Conservation (phyloP, 2,113 vertebrate species). For the Brachyhypopomus occidentalis region DNA sequence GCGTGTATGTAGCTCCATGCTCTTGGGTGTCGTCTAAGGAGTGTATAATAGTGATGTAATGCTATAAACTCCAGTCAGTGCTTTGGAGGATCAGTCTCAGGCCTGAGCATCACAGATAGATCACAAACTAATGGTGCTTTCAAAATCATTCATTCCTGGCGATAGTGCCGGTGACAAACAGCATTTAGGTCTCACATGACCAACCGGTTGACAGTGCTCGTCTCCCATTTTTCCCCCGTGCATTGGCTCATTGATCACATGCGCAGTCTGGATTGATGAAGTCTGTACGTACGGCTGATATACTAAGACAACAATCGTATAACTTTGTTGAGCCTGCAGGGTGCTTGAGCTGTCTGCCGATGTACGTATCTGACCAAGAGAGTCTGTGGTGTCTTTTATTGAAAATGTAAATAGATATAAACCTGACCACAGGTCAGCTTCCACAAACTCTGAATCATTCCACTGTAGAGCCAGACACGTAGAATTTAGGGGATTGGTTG, state of each 20-base stretch:
- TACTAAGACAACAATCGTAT: background rate
- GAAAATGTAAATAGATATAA: too few relatives aligned
- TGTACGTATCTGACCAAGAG: background rate
- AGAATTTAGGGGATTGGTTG: conserved; percentile 33
- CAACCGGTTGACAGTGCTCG: background rate
- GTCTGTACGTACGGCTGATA: too few relatives aligned
- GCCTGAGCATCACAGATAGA: background rate
- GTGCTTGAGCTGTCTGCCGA: too few relatives aligned
- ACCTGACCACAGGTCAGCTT: background rate
- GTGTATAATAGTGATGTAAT: background rate
- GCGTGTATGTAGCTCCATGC: background rate
- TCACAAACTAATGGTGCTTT: background rate
- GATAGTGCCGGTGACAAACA: background rate
- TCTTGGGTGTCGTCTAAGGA: background rate
- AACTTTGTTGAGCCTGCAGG: background rate
- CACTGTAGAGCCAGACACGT: background rate
- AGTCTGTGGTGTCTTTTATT: background rate
- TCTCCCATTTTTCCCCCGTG: background rate
- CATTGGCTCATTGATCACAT: too few relatives aligned
- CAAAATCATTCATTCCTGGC: too few relatives aligned
- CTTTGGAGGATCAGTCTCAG: background rate
- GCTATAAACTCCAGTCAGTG: background rate
- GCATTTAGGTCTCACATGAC: background rate
- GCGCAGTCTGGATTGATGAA: too few relatives aligned
- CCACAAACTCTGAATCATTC: background rate